These are phyloP conservation scores for Pseudopleuronectes americanus DNA, from an alignment of 2,797 vertebrate species.

Conservation along the genomic window DNA sequence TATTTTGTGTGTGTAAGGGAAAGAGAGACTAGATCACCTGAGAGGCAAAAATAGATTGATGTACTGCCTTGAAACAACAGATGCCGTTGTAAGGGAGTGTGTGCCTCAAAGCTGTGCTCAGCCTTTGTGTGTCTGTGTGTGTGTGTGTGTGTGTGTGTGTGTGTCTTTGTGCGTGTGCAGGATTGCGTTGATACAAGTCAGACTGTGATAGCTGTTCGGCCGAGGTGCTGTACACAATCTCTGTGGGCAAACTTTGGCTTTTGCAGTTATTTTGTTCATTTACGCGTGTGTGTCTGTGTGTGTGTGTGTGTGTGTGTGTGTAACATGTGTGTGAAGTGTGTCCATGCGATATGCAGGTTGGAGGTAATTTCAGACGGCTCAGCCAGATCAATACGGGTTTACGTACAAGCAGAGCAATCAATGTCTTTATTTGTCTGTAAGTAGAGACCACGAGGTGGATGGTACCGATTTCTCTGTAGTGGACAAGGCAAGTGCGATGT, in stretches of 20 bases:
- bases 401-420: conserved; percentile 70
- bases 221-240: conserved; percentile 2
- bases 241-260: conserved; percentile 20
- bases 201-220: conserved; percentile 51
- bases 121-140: conserved; percentile 13
- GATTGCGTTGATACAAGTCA: conserved; percentile 18
- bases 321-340: background rate
- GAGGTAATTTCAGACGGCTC: conserved; percentile 67
- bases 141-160: conserved; percentile 5
- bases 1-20: conserved; percentile 1
- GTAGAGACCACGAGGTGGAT: conserved; percentile 24
- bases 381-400: conserved; percentile 73
- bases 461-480: conserved; percentile 30
- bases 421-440: conserved; percentile 75
- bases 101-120: conserved; percentile 49
- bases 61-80: conserved; percentile 55
- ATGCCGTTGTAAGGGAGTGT: conserved; percentile 26
- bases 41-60: conserved; percentile 61
- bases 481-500: background rate
- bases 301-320: conserved; percentile 2
- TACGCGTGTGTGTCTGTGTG: background rate
- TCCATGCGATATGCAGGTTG: conserved; percentile 7
- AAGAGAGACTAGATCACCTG: conserved; percentile 35
- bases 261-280: conserved; percentile 9
- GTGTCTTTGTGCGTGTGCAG: background rate